Base-by-base conservation (phyloP, 2,888 invertebrate species). In the Chironomus riparius region DNA sequence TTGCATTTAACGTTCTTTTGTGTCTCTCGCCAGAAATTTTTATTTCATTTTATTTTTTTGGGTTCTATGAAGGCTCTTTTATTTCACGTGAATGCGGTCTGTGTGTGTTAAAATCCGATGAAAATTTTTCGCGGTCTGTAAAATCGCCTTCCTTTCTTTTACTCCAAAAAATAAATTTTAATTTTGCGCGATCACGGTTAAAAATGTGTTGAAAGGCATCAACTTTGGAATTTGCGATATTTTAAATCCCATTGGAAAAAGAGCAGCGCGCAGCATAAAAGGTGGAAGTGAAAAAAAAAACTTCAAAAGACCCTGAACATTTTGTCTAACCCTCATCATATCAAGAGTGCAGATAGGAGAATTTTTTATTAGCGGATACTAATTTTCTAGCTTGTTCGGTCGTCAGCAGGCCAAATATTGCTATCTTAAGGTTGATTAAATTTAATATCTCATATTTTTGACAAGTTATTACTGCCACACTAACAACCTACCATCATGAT, bases 121-220 rank as follows among this genome's bases (percentile, higher is more conserved):
- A 70, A n/a, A 70, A 70, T 47, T 47, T 47, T 70, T 48, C 48
- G 70, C 70, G 70, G 70, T 70, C 47, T 47, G 12, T 47, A 70
- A 70, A 47, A 70, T 70, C 47, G 70, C 70, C 38, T 65, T 65
- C 7, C 3, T 47, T n/a, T 28, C 48, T 48, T 10, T 47, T n/a
- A 13, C 70, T 56, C 15, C 3, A 56, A 18, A 56, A 15, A 50
- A 50, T 50, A 50, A 15, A 18, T 15, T 56, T 56, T 56, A 56
- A 56, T 18, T 56, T 56, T 56, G 56, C 18, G 56, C 56, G 56
- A 56, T 56, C 56, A 18, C 18, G 18, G 56, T 18, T 18, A 50
- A 71, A 48, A 71, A 68, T 50, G 71, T 71, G 71, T 56, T 71
- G 71, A 71, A 71, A 71, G 56, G 24, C 22, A 56, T 56, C 56